Conservation (phyloP, 2,888 invertebrate genomes). For the Anaspis maculata region DNA sequence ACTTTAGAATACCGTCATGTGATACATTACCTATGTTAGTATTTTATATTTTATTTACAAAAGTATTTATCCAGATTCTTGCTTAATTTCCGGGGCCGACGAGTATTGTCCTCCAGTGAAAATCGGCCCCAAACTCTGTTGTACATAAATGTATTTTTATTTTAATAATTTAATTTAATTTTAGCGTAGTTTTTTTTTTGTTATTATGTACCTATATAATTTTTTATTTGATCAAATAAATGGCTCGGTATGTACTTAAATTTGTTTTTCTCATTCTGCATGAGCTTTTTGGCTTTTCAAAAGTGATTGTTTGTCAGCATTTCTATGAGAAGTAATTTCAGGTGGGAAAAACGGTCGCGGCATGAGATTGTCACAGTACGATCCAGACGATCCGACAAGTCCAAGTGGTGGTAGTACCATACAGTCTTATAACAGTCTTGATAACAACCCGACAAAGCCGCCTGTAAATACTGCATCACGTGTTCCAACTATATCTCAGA, state of each 20-base stretch:
- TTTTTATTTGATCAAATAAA: slow-evolving; percentile 28
- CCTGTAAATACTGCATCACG: slow-evolving; percentile 44
- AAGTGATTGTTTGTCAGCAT: neutral
- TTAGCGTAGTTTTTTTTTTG: too few species aligned
- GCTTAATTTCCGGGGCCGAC: too few species aligned
- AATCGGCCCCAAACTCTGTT: too few species aligned
- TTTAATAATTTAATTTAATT: slow-evolving; percentile 13
- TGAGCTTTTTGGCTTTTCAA: too few species aligned
- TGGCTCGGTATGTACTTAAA: slow-evolving; percentile 27
- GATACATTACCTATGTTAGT: too few species aligned
- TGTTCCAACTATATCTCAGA: slow-evolving; percentile 72
- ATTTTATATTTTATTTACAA: too few species aligned
- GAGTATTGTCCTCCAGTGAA: too few species aligned
- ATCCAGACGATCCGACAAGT: slow-evolving; percentile 56
- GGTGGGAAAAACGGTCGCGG: slow-evolving; percentile 59
- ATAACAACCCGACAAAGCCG: slow-evolving; percentile 28
- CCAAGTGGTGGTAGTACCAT: slow-evolving; percentile 39
- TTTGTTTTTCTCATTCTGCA: slow-evolving; percentile 8
- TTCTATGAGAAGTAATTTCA: slow-evolving; percentile 12
- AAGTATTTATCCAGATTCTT: too few species aligned
- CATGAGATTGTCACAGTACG: slow-evolving; percentile 58
- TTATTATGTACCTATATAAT: slow-evolving; percentile 20
- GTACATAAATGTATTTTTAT: too few species aligned
- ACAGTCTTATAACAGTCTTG: slow-evolving; percentile 34
- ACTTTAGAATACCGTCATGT: too few species aligned